Evolutionary conservation across 1,140 invertebrate species (phyloP).

Genomic region (Zophobas atratus): DNA sequence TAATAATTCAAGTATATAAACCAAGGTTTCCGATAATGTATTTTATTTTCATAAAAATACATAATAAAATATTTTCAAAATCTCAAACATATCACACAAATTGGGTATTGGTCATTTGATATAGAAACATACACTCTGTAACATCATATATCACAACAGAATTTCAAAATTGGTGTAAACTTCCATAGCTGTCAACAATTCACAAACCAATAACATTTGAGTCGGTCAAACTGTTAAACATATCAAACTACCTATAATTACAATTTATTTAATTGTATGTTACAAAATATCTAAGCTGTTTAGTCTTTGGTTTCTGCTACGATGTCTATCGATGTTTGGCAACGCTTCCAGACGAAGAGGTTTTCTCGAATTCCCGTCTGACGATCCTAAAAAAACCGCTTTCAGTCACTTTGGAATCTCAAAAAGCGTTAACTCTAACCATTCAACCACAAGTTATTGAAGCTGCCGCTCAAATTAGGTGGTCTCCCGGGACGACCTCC

Average conservation of each 20-base stretch:
- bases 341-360: constrained; percentile 64
- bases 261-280: constrained; percentile 1
- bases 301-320: constrained; percentile 44
- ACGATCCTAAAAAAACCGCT: neutral
- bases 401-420: neutral
- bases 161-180: constrained; percentile 27
- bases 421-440: constrained; percentile 41
- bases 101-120: constrained; percentile 1
- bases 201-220: neutral
- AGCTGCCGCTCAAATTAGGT: constrained; percentile 41
- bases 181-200: neutral
- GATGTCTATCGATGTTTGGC: constrained; percentile 61
- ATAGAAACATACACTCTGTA: constrained; percentile 12
- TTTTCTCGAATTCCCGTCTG: constrained; percentile 27
- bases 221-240: neutral
- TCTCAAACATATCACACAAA: constrained; percentile 29
- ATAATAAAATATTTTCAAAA: constrained; percentile 45
- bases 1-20: too few relatives aligned
- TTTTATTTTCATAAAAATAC: constrained; percentile 43
- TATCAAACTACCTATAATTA: neutral
- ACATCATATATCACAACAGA: constrained; percentile 13
- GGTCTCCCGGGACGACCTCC: constrained; percentile 45
- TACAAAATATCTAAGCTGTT: constrained; percentile 57
- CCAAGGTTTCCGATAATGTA: neutral
- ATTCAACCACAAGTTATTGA: constrained; percentile 55